These are phyloP conservation scores for Heterotilapia buettikoferi DNA, from an alignment of 2,113 vertebrate species.

Conservation along the genomic window DNA sequence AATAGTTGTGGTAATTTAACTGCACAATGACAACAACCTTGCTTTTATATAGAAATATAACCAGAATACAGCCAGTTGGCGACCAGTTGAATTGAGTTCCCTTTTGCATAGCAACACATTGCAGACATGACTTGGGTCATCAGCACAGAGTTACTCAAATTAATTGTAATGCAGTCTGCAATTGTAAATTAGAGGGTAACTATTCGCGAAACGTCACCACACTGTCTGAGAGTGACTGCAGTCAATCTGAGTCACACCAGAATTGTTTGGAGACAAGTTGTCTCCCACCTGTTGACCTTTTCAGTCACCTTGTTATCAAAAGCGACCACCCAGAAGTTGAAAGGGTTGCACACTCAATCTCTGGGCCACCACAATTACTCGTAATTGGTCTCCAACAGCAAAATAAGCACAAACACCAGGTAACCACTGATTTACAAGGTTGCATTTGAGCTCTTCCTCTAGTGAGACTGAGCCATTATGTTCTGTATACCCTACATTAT, in stretches of 20 bases:
- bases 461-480: neutral
- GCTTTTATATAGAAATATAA: neutral
- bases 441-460: neutral
- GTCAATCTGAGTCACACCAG: neutral
- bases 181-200: neutral
- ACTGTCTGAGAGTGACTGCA: neutral
- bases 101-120: neutral
- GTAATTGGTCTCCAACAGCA: neutral
- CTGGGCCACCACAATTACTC: neutral
- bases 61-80: neutral
- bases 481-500: neutral
- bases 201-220: fast-evolving
- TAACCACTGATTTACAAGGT: neutral
- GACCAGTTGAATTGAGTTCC: neutral
- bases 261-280: neutral
- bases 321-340: neutral
- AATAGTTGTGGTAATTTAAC: neutral
- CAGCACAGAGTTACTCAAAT: neutral
- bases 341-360: neutral
- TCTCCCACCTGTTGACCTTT: neutral
- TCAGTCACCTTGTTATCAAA: neutral
- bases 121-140: neutral
- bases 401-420: neutral
- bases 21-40: neutral
- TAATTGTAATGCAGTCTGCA: neutral